Conservation (phyloP, 2,797 vertebrate genomes). For the Chrosomus eos region DNA sequence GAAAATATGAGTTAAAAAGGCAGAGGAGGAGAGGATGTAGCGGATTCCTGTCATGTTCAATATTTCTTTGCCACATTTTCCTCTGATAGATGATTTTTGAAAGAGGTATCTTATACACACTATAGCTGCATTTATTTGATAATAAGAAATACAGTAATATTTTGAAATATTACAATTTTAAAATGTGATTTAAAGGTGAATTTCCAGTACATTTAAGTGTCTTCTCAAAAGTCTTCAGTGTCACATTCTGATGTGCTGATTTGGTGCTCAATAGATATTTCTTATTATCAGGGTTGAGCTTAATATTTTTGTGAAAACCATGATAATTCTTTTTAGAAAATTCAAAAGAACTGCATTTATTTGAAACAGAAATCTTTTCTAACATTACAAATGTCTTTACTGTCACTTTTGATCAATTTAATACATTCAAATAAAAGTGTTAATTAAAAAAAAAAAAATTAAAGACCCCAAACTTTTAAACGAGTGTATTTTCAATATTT, state of each 20-base stretch:
- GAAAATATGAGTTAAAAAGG: not conserved
- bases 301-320: not conserved
- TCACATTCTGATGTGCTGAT: not conserved
- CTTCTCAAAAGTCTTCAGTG: not conserved
- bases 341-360: not conserved
- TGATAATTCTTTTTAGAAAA: not conserved
- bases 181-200: not conserved
- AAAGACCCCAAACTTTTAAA: not conserved
- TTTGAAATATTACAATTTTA: not conserved
- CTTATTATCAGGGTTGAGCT: not conserved
- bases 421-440: not conserved
- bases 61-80: no score
- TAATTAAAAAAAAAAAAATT: not conserved
- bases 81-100: not conserved
- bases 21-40: not conserved
- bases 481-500: slow-evolving; percentile 68
- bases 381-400: not conserved
- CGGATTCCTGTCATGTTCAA: not conserved
- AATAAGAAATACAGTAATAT: not conserved
- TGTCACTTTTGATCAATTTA: not conserved
- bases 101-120: not conserved
- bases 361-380: not conserved
- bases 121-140: not conserved
- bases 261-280: not conserved
- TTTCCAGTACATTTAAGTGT: not conserved